phyloP scores from a whole-genome alignment of 1,140 invertebrate species.

The Sinonovacula constricta region DNA sequence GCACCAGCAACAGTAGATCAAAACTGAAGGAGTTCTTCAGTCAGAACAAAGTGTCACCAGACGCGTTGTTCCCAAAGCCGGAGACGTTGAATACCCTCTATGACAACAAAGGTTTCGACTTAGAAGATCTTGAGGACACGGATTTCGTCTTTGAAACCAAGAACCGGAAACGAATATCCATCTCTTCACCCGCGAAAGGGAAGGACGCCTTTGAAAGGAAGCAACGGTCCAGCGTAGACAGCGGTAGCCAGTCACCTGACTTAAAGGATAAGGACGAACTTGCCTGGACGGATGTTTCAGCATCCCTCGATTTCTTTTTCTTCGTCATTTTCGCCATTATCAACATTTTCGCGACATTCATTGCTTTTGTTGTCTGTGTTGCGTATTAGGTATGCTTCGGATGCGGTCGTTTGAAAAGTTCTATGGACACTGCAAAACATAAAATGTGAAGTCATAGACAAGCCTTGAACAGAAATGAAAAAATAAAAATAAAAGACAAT shows the following conservation, averaged over 20 bases:
- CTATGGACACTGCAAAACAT: too few species aligned
- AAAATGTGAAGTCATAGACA: too few species aligned
- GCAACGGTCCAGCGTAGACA: not conserved
- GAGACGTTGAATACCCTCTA: not conserved
- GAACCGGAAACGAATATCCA: not conserved
- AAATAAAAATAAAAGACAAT: too few species aligned
- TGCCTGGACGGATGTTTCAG: conserved; percentile 3
- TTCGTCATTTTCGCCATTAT: conserved; percentile 16
- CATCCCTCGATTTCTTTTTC: conserved; percentile 20
- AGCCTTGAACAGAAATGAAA: too few species aligned
- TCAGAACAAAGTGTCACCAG: conserved; percentile 23
- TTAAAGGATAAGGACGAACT: not conserved
- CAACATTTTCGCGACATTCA: conserved; percentile 5
- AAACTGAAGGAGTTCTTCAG: not conserved
- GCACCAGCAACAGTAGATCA: not conserved
- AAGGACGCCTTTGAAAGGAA: not conserved
- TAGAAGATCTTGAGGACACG: not conserved
- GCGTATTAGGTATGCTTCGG: not conserved
- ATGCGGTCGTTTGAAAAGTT: not conserved
- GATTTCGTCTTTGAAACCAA: not conserved
- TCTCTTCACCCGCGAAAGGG: not conserved
- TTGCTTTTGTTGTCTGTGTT: conserved; percentile 6
- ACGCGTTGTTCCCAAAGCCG: conserved; percentile 19
- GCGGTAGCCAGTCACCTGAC: not conserved
- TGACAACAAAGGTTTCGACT: not conserved